phyloP scores from a whole-genome alignment of 2,113 vertebrate species.

The Cariama cristata region DNA sequence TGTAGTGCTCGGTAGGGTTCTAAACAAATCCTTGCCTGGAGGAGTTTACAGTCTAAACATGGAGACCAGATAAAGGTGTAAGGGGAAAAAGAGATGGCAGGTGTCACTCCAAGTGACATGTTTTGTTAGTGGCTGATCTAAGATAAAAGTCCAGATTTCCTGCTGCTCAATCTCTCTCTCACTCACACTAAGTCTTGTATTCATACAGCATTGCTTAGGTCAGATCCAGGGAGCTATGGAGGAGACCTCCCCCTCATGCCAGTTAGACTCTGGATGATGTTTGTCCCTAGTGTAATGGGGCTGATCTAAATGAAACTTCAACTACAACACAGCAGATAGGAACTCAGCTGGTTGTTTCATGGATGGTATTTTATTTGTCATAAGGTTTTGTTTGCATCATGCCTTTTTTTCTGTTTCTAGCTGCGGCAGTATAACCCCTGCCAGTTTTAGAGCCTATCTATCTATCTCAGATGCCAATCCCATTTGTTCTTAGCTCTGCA shows the following conservation, averaged over 20 bases:
- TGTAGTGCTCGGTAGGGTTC: not conserved
- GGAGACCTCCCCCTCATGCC: not conserved
- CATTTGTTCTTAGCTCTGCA: not conserved
- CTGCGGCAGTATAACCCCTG: not conserved
- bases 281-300: not conserved
- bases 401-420: not conserved
- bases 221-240: not conserved
- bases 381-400: not conserved
- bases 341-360: not conserved
- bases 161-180: not conserved
- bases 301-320: not conserved
- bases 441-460: not conserved
- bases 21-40: not conserved
- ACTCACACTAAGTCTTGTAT: not conserved
- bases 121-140: not conserved
- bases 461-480: not conserved
- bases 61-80: not conserved
- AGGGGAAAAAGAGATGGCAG: not conserved
- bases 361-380: not conserved
- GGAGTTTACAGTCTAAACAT: not conserved
- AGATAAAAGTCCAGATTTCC: not conserved
- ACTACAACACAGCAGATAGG: not conserved
- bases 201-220: rapidly evolving
- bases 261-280: not conserved
- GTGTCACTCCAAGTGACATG: not conserved